Base-by-base conservation (phyloP, 2,888 invertebrate genomes). In the Platycnemis pennipes region DNA sequence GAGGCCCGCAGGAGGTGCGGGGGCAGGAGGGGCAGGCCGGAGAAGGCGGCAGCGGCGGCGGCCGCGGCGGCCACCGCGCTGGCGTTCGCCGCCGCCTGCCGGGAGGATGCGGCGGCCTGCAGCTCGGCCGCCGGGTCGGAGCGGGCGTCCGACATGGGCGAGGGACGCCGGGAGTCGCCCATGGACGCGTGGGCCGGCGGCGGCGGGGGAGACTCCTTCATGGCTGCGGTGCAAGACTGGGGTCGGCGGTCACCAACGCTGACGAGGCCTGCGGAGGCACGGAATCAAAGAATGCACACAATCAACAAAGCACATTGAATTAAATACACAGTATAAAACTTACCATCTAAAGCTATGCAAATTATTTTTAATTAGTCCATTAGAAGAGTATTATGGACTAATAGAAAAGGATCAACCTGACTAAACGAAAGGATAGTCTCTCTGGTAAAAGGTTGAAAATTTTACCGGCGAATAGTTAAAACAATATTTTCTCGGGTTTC, bases 11-110 rank as follows among this genome's bases (percentile, higher is more conserved):
- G 94, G 31, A 94, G 85, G 91, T 91, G 91, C 63, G 91, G 91
- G 95, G 96, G 96, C 95, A 96, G 95, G 96, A 95, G 96, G 95
- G 94, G 95, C 96, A 94, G 95, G 97, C 96, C 95, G 0, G 96
- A 95, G 0, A 96, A 31, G 97, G 96, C 31, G 97, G 97, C 0
- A 97, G 97, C 56, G 97, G 97, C 37, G 97, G 97, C 49, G 94
- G 94, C 44, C 44, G 88, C 31, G 96, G 96, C 0, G 97, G 97
- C 0, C 97, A 97, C 7, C 97, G 94, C 94, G 94, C 46, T 91
- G 11, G 89, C 53, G 22, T n/a, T 63, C 63, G 89, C 42, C 42
- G 89, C 53, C 53, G 91, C 26, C 26, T 63, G 91, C n/a, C 91
- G 91, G 77, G 91, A 56, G 91, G 63, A 22, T 11, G 42, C 53